Conservation (phyloP, 1,140 invertebrate species). For the Leptonema lineaticorne region DNA sequence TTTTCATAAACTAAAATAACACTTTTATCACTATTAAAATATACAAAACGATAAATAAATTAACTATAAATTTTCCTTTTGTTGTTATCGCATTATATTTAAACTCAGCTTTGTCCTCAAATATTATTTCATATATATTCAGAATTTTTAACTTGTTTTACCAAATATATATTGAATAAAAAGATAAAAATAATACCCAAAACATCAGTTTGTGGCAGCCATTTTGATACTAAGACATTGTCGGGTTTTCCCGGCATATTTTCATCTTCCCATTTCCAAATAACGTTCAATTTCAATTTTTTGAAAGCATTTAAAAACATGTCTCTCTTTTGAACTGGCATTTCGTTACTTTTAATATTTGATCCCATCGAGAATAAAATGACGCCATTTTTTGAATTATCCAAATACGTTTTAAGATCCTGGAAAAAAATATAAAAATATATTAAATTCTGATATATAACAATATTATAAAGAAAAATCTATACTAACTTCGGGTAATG, state of each 20-base stretch:
- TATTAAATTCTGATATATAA: neutral
- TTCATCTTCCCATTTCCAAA: slow-evolving; percentile 66
- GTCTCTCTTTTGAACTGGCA: slow-evolving; percentile 51
- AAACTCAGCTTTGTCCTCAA: too few species aligned
- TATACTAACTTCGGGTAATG: slow-evolving; percentile 47
- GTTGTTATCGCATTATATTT: too few species aligned
- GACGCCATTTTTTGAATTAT: slow-evolving; percentile 34
- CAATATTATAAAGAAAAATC: neutral
- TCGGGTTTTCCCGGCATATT: slow-evolving; percentile 48
- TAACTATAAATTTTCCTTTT: too few species aligned
- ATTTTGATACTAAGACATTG: slow-evolving; percentile 62
- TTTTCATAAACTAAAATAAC: too few species aligned
- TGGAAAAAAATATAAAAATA: slow-evolving; percentile 20
- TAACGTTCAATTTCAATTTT: slow-evolving; percentile 57
- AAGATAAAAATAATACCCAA: slow-evolving; percentile 45
- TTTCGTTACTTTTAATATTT: slow-evolving; percentile 43
- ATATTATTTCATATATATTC: too few species aligned
- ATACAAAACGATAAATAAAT: too few species aligned
- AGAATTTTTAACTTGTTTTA: too few species aligned
- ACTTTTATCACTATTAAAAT: too few species aligned
- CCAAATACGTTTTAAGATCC: slow-evolving; percentile 32
- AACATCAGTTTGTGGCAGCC: slow-evolving; percentile 66
- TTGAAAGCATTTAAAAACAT: slow-evolving; percentile 58
- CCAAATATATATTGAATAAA: too few species aligned
- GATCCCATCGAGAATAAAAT: slow-evolving; percentile 36